phyloP scores from a whole-genome alignment of 2,888 invertebrate species.

The Meiosimyza platycephala region DNA sequence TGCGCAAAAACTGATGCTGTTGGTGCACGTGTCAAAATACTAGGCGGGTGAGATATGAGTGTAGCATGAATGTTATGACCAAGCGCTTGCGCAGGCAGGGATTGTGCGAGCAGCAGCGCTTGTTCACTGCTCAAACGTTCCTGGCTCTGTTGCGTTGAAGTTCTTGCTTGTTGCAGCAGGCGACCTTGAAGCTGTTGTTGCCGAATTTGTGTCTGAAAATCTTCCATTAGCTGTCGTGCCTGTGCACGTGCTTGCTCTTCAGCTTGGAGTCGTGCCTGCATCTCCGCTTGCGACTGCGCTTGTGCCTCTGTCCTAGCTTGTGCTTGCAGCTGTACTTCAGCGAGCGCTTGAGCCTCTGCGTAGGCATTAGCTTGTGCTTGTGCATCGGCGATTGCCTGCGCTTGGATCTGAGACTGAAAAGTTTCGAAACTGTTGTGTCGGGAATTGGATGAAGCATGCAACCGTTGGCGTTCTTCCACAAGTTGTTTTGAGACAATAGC shows the following conservation, averaged over 20 bases:
- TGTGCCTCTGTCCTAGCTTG: conserved; percentile 59
- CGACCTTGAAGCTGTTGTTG: conserved; percentile 56
- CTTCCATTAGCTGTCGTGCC: conserved; percentile 62
- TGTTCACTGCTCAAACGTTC: conserved; percentile 57
- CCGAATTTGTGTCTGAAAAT: conserved; percentile 59
- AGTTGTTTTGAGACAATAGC: conserved; percentile 68
- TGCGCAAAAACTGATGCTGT: conserved; percentile 51
- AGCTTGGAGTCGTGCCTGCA: conserved; percentile 72
- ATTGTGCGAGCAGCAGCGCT: conserved; percentile 55
- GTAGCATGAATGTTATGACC: conserved; percentile 63
- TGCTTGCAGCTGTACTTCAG: conserved; percentile 53
- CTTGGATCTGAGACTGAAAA: conserved; percentile 57
- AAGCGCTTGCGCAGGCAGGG: conserved; percentile 55
- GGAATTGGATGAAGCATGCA: conserved; percentile 43
- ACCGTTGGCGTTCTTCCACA: conserved; percentile 50
- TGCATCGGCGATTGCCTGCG: conserved; percentile 62
- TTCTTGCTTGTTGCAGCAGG: conserved; percentile 45
- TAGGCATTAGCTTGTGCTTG: conserved; percentile 54
- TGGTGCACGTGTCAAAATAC: conserved; percentile 55
- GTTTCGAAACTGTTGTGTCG: conserved; percentile 61
- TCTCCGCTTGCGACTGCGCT: conserved; percentile 67
- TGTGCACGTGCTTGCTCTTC: conserved; percentile 68
- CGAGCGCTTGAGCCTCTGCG: conserved; percentile 51
- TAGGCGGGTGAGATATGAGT: conserved; percentile 62
- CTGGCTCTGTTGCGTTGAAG: conserved; percentile 50